phyloP scores from a whole-genome alignment of 2,797 vertebrate genomes.

The Orestias chungarensis region DNA sequence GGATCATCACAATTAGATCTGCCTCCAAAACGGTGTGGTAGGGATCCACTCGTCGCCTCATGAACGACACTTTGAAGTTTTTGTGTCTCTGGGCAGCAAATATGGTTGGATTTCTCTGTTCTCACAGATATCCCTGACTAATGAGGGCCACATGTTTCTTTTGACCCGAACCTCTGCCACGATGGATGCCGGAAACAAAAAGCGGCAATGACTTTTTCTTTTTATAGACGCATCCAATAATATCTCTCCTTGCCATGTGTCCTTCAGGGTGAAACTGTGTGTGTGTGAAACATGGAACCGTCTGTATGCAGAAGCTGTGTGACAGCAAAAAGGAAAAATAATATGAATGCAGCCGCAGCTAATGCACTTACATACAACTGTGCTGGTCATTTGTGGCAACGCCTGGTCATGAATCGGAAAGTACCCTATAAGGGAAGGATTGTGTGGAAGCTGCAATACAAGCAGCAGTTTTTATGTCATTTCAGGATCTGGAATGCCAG shows the following conservation, averaged over 20 bases:
- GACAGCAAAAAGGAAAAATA: conserved; percentile 47
- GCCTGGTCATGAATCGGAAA: conserved; percentile 40
- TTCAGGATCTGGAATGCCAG: conserved; percentile 37
- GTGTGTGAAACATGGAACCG: conserved; percentile 29
- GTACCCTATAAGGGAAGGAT: conserved; percentile 51
- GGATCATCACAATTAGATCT: conserved; percentile 58
- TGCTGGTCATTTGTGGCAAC: conserved; percentile 44
- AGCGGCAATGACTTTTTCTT: conserved; percentile 61
- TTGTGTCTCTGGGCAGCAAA: conserved; percentile 45
- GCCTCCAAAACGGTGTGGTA: conserved; percentile 39
- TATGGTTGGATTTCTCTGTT: conserved; percentile 52
- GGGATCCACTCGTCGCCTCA: conserved; percentile 56
- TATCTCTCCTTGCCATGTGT: conserved; percentile 74
- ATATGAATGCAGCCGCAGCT: conserved; percentile 20
- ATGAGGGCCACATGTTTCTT: conserved; percentile 60
- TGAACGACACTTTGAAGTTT: conserved; percentile 65
- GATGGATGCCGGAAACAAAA: conserved; percentile 41
- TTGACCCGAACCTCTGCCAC: conserved; percentile 51
- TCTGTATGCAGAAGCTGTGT: conserved; percentile 50
- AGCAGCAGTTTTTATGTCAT: conserved; percentile 44
- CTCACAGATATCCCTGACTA: conserved; percentile 50
- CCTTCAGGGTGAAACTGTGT: conserved; percentile 60
- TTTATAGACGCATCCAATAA: conserved; percentile 77
- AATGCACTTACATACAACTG: conserved; percentile 9
- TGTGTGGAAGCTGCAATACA: conserved; percentile 28